Evolutionary conservation across 2,888 invertebrate genomes (phyloP), one percentile per base, ranked within the genome.

Genomic region (Athetis lepigone): DNA sequence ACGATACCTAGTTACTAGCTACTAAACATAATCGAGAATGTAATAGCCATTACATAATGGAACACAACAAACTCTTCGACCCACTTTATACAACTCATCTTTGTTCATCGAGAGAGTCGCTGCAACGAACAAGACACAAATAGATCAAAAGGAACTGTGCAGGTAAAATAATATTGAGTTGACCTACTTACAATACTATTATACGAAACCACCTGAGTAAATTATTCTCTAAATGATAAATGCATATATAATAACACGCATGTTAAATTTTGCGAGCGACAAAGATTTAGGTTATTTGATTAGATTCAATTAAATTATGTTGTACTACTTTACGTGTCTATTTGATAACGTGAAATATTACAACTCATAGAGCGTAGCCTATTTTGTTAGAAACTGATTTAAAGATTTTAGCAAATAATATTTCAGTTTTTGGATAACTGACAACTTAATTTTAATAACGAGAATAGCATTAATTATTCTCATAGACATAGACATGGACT

Each of bases 61-160:
- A 47, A 70, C 50, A 54, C 58, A 51, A 63, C 42, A 67, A 72
- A 75, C 51, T 65, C 49, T 37, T 72, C 52, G 78, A 73, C 80
- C 78, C 63, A 77, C 71, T 74, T 81, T 63, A 46, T 64, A 70
- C 47, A 68, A 49, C 69, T 54, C 69, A 77, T 81, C 79, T 79
- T 79, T 77, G 75, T 81, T 61, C 58, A 66, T 49, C 62, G 54
- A 64, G 51, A 56, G 19, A 72, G 78, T 80, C 79, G 72, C 70
- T 66, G 57, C 54, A 70, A 42, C 47, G 66, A 51, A 62, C 60
- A 43, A 62, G 66, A 63, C 52, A 70, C 51, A 72, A 64, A 65
- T 72, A 60, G 66, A 62, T 42, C 43, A 75, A 67, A 75, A 70
- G 57, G 50, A 51, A 33, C 43, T 45, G 46, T 37, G 29, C 42